Percentiles rank a stretch among this genome's conserved stretches.
Evolutionary conservation across 2,888 invertebrate species (phyloP).

Genomic region (Drosophila picticornis): DNA sequence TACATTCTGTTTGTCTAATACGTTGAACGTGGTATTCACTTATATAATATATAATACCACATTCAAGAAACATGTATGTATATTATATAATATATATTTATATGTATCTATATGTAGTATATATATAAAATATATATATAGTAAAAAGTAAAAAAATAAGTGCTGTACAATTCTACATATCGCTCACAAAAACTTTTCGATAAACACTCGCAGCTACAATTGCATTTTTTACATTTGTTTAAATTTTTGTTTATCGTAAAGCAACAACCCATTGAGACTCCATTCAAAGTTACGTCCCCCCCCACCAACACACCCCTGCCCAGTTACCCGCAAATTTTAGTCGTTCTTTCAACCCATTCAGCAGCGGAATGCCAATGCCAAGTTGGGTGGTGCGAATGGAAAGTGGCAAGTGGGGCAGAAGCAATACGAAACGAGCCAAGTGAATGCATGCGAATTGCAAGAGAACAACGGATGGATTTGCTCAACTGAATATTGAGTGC

Average conservation of each 20-base stretch:
- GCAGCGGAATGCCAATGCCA: slow-evolving; percentile 35
- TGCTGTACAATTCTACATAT: background rate
- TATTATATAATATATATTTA: background rate
- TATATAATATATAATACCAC: background rate
- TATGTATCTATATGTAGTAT: background rate
- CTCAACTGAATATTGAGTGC: slow-evolving; percentile 80
- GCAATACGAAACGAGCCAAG: slow-evolving; percentile 45
- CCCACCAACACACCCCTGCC: background rate
- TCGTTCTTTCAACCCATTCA: background rate
- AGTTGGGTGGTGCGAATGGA: slow-evolving; percentile 2
- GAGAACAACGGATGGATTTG: slow-evolving; percentile 74
- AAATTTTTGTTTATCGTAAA: slow-evolving; percentile 66
- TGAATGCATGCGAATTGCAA: slow-evolving; percentile 72
- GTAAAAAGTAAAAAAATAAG: background rate
- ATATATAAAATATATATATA: too few species aligned
- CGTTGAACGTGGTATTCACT: background rate
- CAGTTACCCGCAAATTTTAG: slow-evolving; percentile 44
- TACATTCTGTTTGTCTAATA: background rate
- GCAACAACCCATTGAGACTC: slow-evolving; percentile 61
- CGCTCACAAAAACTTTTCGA: slow-evolving; percentile 29
- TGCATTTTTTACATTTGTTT: slow-evolving; percentile 66
- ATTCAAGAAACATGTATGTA: background rate
- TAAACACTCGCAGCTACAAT: slow-evolving; percentile 54
- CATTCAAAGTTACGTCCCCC: slow-evolving; percentile 53
- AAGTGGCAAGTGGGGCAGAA: slow-evolving; percentile 3